Base-by-base conservation (phyloP, 2,888 invertebrate species). In the Drosophila kuntzei region DNA sequence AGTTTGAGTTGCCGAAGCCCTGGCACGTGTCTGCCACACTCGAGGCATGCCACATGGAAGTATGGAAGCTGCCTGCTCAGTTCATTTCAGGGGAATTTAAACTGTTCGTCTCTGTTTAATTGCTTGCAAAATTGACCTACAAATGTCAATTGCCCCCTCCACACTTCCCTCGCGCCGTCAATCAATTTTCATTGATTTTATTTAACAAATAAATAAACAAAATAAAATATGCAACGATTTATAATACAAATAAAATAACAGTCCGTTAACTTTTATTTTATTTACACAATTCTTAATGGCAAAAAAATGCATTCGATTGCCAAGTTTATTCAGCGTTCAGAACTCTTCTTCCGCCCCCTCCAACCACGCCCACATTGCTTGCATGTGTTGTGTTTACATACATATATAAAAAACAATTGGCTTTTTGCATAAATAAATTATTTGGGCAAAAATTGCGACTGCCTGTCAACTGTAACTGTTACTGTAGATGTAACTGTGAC, bases 121-220 rank as follows among this genome's bases (percentile, higher is more conserved):
- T 80, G 70, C 64, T 61, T 51, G 80, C 65, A 53, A 83, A 75
- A 83, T 73, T 81, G 81, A 85, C 81, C 81, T 46, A 85, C 57
- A 85, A 77, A 57, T 51, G 54, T 20, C 43, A 16, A 58, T n/a
- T 22, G 2, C n/a, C 9, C 51, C 32, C 51, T 14, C 12, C 25
- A 12, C 0, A 0, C 0, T 18, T 16, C 27, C 9, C 27, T 2
- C 12, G 16, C 4, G 18, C 5, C 44, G 18, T 47, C 75, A 72
- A 79, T 71, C 80, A 79, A 55, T 60, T 71, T 64, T 49, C 64
- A 68, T 72, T 77, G 77, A 64, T 67, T 73, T 80, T 69, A 64
- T 83, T 80, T 69, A 64, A 66, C 77, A 76, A 80, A 80, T 59
- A 83, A 64, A 69, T 67, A 67, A 72, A 77, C 47, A 36, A 58